Evolutionary conservation across 2,113 vertebrate genomes (phyloP), one percentile per base, ranked within the genome.

Genomic region (Pelvicachromis taeniatus): DNA sequence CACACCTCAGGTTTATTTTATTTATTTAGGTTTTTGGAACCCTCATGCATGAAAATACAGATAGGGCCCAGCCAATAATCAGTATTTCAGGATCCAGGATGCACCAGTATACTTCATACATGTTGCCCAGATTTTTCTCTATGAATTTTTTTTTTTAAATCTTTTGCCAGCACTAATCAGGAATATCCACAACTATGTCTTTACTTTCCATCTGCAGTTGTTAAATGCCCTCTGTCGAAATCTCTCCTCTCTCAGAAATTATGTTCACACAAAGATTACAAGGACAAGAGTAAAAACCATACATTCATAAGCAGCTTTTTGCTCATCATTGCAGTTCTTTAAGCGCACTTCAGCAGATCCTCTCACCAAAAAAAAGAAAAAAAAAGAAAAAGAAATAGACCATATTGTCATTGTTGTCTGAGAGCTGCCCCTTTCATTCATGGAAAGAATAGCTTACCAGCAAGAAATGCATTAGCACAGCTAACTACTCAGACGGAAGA

Each of bases 401-500:
- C 17, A 38, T 52, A 83, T 78, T 59, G 79, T 58, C 58, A 59
- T 38, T 78, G 65, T 45, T 35, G 80, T 85, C 85, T 52, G 7
- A 55, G 42, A 56, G 80, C 73, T 78, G 54, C 58, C 45, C 70
- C 53, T 61, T 81, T 85, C 45, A 68, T 73, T 21, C 14, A 48
- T 21, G 45, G 77, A 55, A 58, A 75, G 61, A 85, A 84, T 31
- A 58, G 53, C 68, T 78, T 73, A 87, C 58, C 53, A 59, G n/a
- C 80, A 80, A 80, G 56, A 85, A 86, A 85, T 42, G 59, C 75
- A 89, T 88, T 90, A 87, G 80, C 81, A 42, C 31, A 75, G 79
- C 45, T 88, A 90, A 88, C 68, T 52, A 53, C 70, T 70, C 2
- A 29, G 33, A 58, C 38, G 50, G 42, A 80, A 78, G 86, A 89